Percentiles rank a stretch among this genome's conserved stretches.
phyloP scores from a whole-genome alignment of 2,888 invertebrate species.

The Rhaphigaster nebulosa region DNA sequence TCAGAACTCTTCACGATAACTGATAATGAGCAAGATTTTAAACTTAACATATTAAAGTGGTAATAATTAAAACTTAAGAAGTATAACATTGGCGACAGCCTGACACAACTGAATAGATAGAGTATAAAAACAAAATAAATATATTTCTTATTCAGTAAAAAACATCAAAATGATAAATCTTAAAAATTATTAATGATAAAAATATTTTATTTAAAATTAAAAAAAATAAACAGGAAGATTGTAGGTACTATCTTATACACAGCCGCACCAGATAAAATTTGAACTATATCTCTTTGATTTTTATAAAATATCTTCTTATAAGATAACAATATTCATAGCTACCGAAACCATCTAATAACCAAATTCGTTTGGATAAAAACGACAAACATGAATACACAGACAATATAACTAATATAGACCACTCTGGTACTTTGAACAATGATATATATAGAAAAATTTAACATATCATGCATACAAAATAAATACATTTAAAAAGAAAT shows the following conservation, averaged over 20 bases:
- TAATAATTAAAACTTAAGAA: too few relatives aligned
- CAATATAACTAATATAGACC: background rate
- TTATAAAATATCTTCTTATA: background rate
- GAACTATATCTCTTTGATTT: conserved; percentile 37
- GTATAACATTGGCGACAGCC: too few relatives aligned
- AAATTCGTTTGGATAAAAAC: background rate
- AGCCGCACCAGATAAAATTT: conserved; percentile 27
- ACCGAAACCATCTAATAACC: background rate
- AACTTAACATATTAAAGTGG: too few relatives aligned
- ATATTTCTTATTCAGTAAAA: background rate
- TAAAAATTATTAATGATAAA: background rate
- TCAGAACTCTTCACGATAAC: too few relatives aligned
- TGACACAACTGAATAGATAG: background rate
- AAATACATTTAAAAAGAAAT: background rate
- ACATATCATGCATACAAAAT: conserved; percentile 2
- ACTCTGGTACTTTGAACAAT: background rate
- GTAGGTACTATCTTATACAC: background rate
- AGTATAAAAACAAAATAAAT: background rate
- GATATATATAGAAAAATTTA: background rate
- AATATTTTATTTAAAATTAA: background rate
- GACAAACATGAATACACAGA: background rate
- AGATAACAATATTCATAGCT: background rate
- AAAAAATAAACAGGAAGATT: conserved; percentile 17
- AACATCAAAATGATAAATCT: background rate
- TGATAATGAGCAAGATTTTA: too few relatives aligned